Percentiles rank a stretch among this genome's conserved stretches.
Evolutionary conservation across 37 sponge, comb jelly and placozoan genomes (phyloP).

Genomic region (Beroe ovata): DNA sequence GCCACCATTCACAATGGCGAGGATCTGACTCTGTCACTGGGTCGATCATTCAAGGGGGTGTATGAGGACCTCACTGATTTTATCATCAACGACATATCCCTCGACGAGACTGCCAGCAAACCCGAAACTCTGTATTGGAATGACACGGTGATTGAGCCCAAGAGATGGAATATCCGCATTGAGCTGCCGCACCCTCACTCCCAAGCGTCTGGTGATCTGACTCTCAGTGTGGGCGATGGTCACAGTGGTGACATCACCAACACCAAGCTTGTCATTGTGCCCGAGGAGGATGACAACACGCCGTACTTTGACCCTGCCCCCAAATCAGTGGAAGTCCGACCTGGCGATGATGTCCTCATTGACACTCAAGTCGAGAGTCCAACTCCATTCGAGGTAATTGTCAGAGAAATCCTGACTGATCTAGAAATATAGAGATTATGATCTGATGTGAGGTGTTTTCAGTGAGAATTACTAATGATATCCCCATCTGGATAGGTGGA

Average conservation of each 20-base stretch:
- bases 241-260: background rate
- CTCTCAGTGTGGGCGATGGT: background rate
- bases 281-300: background rate
- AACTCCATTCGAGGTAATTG: background rate
- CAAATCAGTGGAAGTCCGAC: background rate
- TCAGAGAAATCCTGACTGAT: too few relatives aligned
- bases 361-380: slow-evolving; percentile 6
- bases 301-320: slow-evolving; percentile 51
- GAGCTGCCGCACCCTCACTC: background rate
- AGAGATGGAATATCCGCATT: background rate
- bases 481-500: too few relatives aligned
- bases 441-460: too few relatives aligned
- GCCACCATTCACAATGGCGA: background rate
- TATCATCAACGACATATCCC: background rate
- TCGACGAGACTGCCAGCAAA: background rate
- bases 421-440: too few relatives aligned
- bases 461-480: too few relatives aligned
- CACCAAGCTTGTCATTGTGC: background rate
- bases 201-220: background rate
- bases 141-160: too few relatives aligned
- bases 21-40: background rate
- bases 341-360: background rate
- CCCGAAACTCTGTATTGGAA: too few relatives aligned
- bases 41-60: background rate
- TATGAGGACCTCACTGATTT: background rate